phyloP scores from a whole-genome alignment of 2,888 invertebrate species.

The Philopedon plagiatum region DNA sequence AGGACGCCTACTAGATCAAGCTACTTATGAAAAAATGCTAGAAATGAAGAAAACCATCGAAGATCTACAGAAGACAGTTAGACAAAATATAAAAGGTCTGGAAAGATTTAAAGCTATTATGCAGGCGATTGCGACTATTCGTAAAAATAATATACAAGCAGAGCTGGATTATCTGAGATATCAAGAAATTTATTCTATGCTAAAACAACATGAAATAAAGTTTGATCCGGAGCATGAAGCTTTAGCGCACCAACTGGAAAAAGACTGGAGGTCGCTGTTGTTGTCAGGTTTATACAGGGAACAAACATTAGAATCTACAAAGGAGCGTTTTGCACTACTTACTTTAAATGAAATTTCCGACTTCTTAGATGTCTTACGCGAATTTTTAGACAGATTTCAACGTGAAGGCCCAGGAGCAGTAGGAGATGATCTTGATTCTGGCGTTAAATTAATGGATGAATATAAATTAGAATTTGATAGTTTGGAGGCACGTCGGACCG shows the following conservation, averaged over 20 bases:
- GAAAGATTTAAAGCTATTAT: conserved; percentile 89
- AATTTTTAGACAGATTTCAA: conserved; percentile 83
- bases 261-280: conserved; percentile 80
- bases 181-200: conserved; percentile 84
- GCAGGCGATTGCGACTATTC: conserved; percentile 84
- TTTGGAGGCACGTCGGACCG: conserved; percentile 77
- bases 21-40: conserved; percentile 79
- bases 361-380: conserved; percentile 75
- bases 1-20: conserved; percentile 78
- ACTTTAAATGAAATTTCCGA: conserved; percentile 82
- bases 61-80: conserved; percentile 74
- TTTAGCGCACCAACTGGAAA: conserved; percentile 75
- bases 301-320: conserved; percentile 83
- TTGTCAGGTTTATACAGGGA: conserved; percentile 79
- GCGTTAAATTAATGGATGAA: conserved; percentile 80
- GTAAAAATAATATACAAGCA: conserved; percentile 81
- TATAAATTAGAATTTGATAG: conserved; percentile 77
- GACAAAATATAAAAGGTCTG: conserved; percentile 83
- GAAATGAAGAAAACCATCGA: conserved; percentile 80
- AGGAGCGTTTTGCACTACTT: conserved; percentile 87
- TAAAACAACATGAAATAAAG: conserved; percentile 79
- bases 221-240: conserved; percentile 72
- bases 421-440: conserved; percentile 82
- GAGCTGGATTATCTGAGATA: conserved; percentile 83
- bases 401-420: conserved; percentile 85